These are phyloP conservation scores for Ophraella communa DNA, from an alignment of 2,888 invertebrate genomes.

Conservation along the genomic window DNA sequence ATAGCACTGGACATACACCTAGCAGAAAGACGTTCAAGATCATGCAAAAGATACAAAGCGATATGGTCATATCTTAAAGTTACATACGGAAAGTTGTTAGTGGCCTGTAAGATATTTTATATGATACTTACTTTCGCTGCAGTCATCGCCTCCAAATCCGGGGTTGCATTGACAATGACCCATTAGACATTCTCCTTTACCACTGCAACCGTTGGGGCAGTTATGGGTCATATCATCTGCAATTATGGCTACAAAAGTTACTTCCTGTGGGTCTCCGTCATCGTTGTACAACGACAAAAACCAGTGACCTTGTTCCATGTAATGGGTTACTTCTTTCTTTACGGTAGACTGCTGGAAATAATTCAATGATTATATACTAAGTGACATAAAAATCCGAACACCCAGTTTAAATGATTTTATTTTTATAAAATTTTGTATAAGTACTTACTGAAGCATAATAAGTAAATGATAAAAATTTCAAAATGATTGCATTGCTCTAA, in stretches of 20 bases:
- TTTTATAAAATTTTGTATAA: too few relatives aligned
- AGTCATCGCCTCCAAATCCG: constrained; percentile 95
- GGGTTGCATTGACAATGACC: constrained; percentile 96
- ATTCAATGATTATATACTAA: neutral
- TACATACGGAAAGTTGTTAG: neutral
- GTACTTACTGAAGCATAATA: too few relatives aligned
- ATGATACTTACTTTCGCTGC: constrained; percentile 86
- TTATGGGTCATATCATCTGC: constrained; percentile 94
- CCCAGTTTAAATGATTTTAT: too few relatives aligned
- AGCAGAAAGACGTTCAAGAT: constrained; percentile 41
- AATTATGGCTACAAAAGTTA: constrained; percentile 81
- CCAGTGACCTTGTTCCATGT: constrained; percentile 97
- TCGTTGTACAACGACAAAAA: constrained; percentile 96
- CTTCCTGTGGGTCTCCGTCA: constrained; percentile 87
- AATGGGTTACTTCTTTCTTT: constrained; percentile 91
- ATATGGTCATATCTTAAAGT: too few relatives aligned
- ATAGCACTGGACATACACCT: constrained; percentile 96
- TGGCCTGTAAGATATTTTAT: neutral
- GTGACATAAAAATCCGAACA: too few relatives aligned
- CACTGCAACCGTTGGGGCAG: constrained; percentile 95
- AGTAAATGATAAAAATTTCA: too few relatives aligned
- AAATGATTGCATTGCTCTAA: too few relatives aligned
- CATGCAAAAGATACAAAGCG: constrained; percentile 35
- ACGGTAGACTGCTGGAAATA: constrained; percentile 72
- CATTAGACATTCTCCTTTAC: constrained; percentile 94